These are phyloP conservation scores for Salvelinus fontinalis DNA, from an alignment of 2,113 vertebrate genomes.

Conservation along the genomic window DNA sequence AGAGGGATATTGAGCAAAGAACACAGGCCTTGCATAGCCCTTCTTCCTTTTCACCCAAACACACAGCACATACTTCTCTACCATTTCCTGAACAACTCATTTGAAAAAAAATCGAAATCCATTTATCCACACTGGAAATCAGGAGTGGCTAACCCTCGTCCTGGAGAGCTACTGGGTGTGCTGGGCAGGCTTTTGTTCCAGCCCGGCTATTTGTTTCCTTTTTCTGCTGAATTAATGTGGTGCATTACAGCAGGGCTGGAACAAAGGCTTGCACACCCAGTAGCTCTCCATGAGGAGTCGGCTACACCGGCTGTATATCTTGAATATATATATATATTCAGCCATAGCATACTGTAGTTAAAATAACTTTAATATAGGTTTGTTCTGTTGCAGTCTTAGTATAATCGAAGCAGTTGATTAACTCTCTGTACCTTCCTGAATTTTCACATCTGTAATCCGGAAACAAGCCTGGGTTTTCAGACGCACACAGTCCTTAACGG, in stretches of 20 bases:
- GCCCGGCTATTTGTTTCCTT: too few relatives aligned
- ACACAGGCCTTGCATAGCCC: neutral
- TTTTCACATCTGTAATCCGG: neutral
- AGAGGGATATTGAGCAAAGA: conserved; percentile 32
- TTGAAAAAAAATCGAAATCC: neutral
- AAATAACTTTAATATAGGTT: neutral
- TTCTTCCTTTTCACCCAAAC: neutral
- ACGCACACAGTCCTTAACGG: too few relatives aligned
- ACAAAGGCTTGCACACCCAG: too few relatives aligned
- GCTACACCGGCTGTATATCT: neutral
- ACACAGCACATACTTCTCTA: neutral
- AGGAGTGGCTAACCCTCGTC: too few relatives aligned
- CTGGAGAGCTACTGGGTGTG: too few relatives aligned
- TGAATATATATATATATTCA: neutral
- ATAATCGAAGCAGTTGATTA: neutral
- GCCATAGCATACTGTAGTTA: neutral
- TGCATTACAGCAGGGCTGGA: too few relatives aligned
- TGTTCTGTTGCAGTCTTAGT: neutral
- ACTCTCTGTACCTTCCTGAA: neutral
- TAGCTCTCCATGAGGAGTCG: too few relatives aligned
- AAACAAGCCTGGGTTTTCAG: too few relatives aligned
- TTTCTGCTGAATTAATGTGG: too few relatives aligned
- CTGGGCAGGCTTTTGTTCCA: too few relatives aligned
- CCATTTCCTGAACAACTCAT: neutral
- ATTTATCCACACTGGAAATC: conserved; percentile 34